Evolutionary conservation across 2,888 invertebrate genomes (phyloP).

Genomic region (Maniola hyperantus): DNA sequence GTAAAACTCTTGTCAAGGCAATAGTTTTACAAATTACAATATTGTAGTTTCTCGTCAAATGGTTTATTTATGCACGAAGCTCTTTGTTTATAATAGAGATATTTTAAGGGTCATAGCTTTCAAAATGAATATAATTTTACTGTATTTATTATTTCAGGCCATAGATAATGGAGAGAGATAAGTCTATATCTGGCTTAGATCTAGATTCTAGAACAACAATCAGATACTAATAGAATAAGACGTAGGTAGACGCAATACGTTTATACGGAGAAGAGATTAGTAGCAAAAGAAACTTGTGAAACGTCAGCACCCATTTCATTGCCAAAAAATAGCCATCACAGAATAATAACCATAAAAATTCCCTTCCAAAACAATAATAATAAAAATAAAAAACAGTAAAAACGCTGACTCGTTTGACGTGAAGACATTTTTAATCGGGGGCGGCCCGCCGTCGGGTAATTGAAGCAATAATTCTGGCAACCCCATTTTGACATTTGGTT

Average conservation of each 20-base stretch:
- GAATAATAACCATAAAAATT: conserved; percentile 52
- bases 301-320: conserved; percentile 12
- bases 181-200: too few relatives aligned
- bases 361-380: conserved; percentile 47
- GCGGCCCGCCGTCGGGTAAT: conserved; percentile 65
- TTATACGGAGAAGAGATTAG: neutral
- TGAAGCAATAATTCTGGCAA: conserved; percentile 78
- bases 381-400: conserved; percentile 51
- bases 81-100: too few relatives aligned
- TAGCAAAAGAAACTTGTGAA: neutral
- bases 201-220: too few relatives aligned
- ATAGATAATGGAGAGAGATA: too few relatives aligned
- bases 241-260: neutral
- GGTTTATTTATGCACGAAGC: too few relatives aligned
- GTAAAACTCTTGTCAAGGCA: too few relatives aligned
- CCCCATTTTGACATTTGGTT: conserved; percentile 80
- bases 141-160: too few relatives aligned
- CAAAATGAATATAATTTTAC: too few relatives aligned
- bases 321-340: conserved; percentile 16
- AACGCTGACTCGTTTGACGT: conserved; percentile 61
- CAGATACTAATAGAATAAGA: too few relatives aligned
- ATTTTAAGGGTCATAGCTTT: too few relatives aligned
- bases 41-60: too few relatives aligned
- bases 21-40: too few relatives aligned
- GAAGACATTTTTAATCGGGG: conserved; percentile 79